Conservation (phyloP, 2,888 invertebrate genomes). For the Dasysyrphus albostriatus region DNA sequence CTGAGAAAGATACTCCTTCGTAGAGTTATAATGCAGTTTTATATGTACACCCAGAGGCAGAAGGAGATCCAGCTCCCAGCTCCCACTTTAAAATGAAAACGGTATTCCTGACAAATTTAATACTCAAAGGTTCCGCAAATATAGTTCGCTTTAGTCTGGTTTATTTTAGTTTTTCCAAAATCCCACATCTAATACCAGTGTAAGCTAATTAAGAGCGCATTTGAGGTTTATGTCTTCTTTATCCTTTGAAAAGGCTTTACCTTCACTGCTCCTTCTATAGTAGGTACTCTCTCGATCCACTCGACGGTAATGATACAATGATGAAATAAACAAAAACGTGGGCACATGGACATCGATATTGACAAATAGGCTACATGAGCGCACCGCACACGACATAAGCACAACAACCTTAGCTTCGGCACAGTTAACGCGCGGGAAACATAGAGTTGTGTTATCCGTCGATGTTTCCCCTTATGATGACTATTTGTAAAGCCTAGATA, state of each 20-base stretch:
- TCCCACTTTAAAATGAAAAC: conserved; percentile 1
- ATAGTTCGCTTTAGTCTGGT: not conserved
- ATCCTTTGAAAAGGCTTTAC: not conserved
- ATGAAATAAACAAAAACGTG: conserved; percentile 61
- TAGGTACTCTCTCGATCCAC: not conserved
- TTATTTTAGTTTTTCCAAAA: conserved; percentile 15
- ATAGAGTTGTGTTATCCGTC: conserved; percentile 22
- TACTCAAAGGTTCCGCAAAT: conserved; percentile 39
- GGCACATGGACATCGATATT: conserved; percentile 62
- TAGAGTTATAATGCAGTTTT: conserved; percentile 42
- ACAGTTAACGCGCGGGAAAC: conserved; percentile 25
- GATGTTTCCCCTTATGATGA: conserved; percentile 70
- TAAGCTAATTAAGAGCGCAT: conserved; percentile 60
- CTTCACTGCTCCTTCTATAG: not conserved
- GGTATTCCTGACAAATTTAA: conserved; percentile 47
- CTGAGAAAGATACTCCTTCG: conserved; percentile 38
- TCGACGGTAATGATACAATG: conserved; percentile 21
- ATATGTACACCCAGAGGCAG: conserved; percentile 32
- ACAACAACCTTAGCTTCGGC: conserved; percentile 6
- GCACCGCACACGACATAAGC: conserved; percentile 53
- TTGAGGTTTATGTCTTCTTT: conserved; percentile 43
- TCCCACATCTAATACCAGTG: conserved; percentile 39
- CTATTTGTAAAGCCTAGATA: conserved; percentile 66
- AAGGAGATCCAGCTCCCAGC: not conserved
- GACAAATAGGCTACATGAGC: conserved; percentile 70